A percentile compares a stretch with the other conserved stretches of the same genome.
These are phyloP conservation scores for Apis florea DNA, from an alignment of 1,140 invertebrate species.

Conservation along the genomic window DNA sequence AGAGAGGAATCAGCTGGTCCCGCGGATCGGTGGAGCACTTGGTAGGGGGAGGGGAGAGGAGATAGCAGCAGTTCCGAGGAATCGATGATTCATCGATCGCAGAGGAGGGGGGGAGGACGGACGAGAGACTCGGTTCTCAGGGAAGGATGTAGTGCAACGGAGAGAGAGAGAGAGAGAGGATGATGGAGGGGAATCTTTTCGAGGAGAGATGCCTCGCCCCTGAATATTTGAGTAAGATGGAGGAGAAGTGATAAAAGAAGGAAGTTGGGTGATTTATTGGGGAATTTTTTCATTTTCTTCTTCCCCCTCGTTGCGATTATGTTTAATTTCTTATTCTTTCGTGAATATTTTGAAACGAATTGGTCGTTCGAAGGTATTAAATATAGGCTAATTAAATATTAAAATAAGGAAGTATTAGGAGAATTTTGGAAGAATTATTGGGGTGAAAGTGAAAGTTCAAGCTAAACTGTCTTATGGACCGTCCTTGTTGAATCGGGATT, in stretches of 20 bases:
- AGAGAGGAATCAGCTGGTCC: constrained; percentile 39
- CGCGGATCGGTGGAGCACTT: neutral
- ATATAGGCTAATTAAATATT: no score
- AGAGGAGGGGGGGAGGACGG: neutral
- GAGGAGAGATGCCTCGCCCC: neutral
- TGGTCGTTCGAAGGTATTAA: no score
- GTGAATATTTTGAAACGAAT: no score
- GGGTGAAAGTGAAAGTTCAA: no score
- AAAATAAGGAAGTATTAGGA: neutral
- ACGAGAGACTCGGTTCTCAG: neutral
- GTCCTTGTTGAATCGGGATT: no score
- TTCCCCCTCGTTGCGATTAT: no score
- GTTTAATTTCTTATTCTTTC: neutral
- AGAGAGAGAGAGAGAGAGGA: no score
- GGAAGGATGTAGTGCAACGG: neutral
- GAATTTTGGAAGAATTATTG: neutral
- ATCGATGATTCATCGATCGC: constrained; percentile 27
- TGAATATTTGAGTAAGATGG: neutral
- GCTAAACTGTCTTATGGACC: no score
- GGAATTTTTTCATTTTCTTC: neutral
- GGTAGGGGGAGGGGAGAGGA: constrained; percentile 15
- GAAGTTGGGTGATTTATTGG: neutral
- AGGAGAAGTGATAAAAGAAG: neutral
- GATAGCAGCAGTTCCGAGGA: constrained; percentile 15
- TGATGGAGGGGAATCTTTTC: neutral